phyloP scores from a whole-genome alignment of 2,113 vertebrate species.

The Cairina moschata region DNA sequence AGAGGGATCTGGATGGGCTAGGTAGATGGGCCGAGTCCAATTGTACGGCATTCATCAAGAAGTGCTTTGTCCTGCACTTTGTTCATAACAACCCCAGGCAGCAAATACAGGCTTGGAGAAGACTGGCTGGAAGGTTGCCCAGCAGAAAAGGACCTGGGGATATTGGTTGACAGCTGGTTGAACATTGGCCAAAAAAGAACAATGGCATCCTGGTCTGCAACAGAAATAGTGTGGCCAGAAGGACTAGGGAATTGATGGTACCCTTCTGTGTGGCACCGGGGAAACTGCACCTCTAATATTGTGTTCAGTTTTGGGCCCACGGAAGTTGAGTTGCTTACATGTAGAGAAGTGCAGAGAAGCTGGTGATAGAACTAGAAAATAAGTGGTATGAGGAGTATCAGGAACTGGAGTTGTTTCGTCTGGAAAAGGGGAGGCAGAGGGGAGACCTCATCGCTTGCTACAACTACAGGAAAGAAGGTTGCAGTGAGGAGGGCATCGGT shows the following conservation, averaged over 20 bases:
- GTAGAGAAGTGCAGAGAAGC: background rate
- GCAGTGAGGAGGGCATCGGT: background rate
- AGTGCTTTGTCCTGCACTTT: too few species aligned
- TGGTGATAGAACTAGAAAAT: background rate
- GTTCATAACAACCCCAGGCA: too few species aligned
- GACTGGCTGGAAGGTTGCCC: too few species aligned
- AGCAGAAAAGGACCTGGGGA: too few species aligned
- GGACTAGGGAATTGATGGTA: background rate
- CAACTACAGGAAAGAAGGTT: background rate
- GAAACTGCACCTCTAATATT: background rate
- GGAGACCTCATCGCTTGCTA: background rate
- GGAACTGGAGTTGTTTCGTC: background rate
- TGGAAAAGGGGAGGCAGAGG: background rate
- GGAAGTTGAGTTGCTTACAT: background rate
- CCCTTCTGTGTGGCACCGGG: background rate
- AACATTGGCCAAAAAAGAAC: too few species aligned
- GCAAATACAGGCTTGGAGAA: too few species aligned
- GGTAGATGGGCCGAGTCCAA: too few species aligned
- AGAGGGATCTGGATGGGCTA: too few species aligned
- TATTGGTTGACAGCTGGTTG: too few species aligned
- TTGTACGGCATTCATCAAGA: too few species aligned
- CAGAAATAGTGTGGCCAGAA: too few species aligned
- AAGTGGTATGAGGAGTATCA: background rate
- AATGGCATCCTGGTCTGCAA: too few species aligned
- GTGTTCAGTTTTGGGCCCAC: background rate